A percentile compares a stretch with the other conserved stretches of the same genome.
Conservation (phyloP, 2,797 vertebrate genomes). For the Carcharodon carcharias region DNA sequence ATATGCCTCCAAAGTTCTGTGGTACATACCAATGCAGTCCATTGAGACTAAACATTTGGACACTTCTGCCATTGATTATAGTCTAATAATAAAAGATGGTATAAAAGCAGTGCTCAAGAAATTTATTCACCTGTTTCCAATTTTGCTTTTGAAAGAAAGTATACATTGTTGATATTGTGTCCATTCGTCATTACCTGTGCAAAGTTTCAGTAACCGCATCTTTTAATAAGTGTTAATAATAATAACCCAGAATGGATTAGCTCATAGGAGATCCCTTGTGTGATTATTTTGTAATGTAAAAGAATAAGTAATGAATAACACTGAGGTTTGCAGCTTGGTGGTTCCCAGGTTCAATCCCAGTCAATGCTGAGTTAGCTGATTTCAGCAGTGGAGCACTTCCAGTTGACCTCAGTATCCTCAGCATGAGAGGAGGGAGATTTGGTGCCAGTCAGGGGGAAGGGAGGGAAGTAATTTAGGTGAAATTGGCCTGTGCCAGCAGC, state of each 20-base stretch:
- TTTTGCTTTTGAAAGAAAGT: background rate
- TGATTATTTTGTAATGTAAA: background rate
- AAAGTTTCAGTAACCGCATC: background rate
- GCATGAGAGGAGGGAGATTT: background rate
- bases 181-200: background rate
- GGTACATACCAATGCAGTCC: background rate
- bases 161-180: background rate
- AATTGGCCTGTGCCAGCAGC: no score
- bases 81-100: background rate
- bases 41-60: background rate
- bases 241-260: background rate
- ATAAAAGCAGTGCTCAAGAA: background rate
- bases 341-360: background rate
- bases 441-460: background rate
- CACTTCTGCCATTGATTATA: background rate
- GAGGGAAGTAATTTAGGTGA: no score
- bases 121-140: background rate
- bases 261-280: background rate
- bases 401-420: background rate
- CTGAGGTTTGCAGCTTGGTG: background rate
- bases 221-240: background rate
- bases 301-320: background rate
- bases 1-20: background rate
- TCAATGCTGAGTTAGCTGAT: background rate
- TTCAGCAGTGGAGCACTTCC: background rate